Evolutionary conservation across 2,888 invertebrate species (phyloP).

Genomic region (Drosophila nigricruria): DNA sequence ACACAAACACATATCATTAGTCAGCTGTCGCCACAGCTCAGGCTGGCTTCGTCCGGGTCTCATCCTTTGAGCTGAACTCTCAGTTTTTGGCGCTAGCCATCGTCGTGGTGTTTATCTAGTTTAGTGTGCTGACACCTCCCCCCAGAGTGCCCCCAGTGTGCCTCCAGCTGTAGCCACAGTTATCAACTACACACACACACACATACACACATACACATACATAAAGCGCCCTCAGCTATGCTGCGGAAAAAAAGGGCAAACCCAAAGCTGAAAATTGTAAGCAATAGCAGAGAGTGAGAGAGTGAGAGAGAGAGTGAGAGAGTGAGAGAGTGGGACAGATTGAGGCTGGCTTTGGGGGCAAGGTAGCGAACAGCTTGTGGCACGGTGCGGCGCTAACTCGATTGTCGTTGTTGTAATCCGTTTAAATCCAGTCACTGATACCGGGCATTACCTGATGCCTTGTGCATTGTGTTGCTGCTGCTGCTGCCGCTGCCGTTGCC

Average conservation of each 20-base stretch:
- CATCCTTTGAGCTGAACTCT: constrained; percentile 33
- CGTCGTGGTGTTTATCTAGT: constrained; percentile 73
- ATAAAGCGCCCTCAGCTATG: constrained; percentile 24
- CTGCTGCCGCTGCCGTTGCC: constrained; percentile 19
- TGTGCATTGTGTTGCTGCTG: constrained; percentile 31
- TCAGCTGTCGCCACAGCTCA: constrained; percentile 52
- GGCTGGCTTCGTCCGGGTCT: constrained; percentile 15
- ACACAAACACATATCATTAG: constrained; percentile 61
- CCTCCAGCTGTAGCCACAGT: constrained; percentile 48
- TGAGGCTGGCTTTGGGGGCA: too few relatives aligned
- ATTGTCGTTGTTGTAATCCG: constrained; percentile 80
- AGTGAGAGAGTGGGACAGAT: not conserved
- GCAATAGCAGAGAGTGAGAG: not conserved
- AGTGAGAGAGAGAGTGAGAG: constrained; percentile 1
- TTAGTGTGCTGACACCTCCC: constrained; percentile 48
- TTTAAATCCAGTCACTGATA: constrained; percentile 81
- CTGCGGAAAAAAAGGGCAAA: constrained; percentile 30
- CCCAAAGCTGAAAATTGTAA: constrained; percentile 36
- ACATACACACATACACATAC: constrained; percentile 11
- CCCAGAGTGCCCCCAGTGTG: not conserved
- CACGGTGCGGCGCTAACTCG: constrained; percentile 73
- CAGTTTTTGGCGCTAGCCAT: constrained; percentile 50
- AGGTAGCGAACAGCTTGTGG: constrained; percentile 19
- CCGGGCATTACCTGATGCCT: constrained; percentile 71
- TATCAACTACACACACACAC: constrained; percentile 51